These are phyloP conservation scores for Spermophilus dauricus DNA, from an alignment of 2,113 vertebrate genomes.

Conservation along the genomic window DNA sequence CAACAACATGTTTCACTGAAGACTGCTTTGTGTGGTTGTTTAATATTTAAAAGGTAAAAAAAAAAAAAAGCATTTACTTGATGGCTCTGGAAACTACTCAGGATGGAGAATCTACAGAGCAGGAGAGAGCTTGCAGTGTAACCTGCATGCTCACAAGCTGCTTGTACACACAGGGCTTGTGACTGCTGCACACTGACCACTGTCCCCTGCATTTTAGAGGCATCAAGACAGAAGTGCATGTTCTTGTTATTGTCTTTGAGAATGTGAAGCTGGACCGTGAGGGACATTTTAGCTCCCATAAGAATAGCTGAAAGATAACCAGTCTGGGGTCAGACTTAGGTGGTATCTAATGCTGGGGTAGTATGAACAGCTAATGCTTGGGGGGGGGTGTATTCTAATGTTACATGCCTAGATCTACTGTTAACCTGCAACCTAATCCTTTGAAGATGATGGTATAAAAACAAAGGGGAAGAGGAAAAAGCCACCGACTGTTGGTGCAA, in stretches of 20 bases:
- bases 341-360: not conserved
- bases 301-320: not conserved
- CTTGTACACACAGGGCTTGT: not conserved
- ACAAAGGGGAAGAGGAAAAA: not conserved
- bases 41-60: slow-evolving; percentile 83
- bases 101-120: slow-evolving; percentile 11
- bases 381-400: not conserved
- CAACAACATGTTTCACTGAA: slow-evolving; percentile 82
- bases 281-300: not conserved
- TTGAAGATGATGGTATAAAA: not conserved
- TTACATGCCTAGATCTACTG: slow-evolving; percentile 1
- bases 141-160: not conserved
- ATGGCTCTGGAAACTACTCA: slow-evolving; percentile 54
- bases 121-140: not conserved
- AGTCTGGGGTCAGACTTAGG: not conserved
- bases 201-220: not conserved
- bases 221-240: not conserved
- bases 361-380: not conserved
- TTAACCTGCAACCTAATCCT: not conserved
- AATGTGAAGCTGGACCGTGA: not conserved
- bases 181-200: not conserved
- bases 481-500: not conserved
- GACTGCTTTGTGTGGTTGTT: slow-evolving; percentile 82
- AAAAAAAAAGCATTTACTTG: slow-evolving; percentile 60
- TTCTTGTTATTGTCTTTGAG: not conserved